Conservation (phyloP, 2,888 invertebrate species). For the Ophion costatus region DNA sequence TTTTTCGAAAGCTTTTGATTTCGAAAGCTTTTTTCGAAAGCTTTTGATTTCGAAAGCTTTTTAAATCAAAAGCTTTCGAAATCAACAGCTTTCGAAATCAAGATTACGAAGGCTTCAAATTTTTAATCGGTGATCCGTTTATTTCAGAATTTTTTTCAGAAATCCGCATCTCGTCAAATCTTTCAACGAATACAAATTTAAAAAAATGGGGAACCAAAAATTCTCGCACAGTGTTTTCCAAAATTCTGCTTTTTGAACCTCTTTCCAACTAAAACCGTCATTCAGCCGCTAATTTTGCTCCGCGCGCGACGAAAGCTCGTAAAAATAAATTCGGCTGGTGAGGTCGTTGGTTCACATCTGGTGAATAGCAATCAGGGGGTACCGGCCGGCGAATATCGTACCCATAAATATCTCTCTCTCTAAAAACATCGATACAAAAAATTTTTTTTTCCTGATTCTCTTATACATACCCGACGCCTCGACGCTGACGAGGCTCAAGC, state of each 20-base stretch:
- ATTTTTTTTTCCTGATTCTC: constrained; percentile 48
- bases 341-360: constrained; percentile 60
- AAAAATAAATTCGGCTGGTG: constrained; percentile 15
- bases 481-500: constrained; percentile 60
- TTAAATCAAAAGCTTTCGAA: too few relatives aligned
- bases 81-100: too few relatives aligned
- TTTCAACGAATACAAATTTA: too few relatives aligned
- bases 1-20: too few relatives aligned
- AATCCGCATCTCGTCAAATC: too few relatives aligned
- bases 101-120: too few relatives aligned
- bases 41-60: too few relatives aligned
- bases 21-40: too few relatives aligned
- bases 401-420: constrained; percentile 77
- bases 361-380: constrained; percentile 65
- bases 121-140: too few relatives aligned
- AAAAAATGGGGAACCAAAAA: neutral
- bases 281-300: neutral
- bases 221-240: neutral
- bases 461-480: constrained; percentile 64
- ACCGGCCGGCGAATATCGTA: constrained; percentile 71
- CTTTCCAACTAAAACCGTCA: neutral
- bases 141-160: too few relatives aligned
- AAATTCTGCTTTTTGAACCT: neutral
- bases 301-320: neutral
- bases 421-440: constrained; percentile 79